phyloP scores from a whole-genome alignment of 2,888 invertebrate species.

The Trilocha varians region DNA sequence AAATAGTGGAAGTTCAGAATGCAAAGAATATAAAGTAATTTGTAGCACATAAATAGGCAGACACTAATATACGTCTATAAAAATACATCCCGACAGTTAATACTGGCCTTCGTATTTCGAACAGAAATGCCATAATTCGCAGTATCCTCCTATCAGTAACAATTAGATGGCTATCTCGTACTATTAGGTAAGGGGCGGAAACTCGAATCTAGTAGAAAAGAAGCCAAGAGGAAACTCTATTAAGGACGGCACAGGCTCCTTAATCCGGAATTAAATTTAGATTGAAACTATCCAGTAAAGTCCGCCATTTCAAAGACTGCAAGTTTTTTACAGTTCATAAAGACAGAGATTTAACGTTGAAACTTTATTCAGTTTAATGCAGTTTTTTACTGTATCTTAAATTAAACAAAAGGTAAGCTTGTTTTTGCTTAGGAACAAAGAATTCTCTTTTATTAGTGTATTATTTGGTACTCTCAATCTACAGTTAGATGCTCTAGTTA shows the following conservation, averaged over 20 bases:
- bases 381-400: not conserved
- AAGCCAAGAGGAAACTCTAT: conserved; percentile 39
- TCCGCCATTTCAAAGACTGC: conserved; percentile 10
- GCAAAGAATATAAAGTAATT: too few species aligned
- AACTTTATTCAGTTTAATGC: not conserved
- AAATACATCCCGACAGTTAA: not conserved
- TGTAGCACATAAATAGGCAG: too few species aligned
- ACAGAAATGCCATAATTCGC: conserved; percentile 4
- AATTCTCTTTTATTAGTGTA: too few species aligned
- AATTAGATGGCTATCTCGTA: conserved; percentile 10
- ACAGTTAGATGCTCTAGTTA: too few species aligned
- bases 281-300: conserved; percentile 42
- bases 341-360: not conserved
- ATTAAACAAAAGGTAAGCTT: not conserved
- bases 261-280: conserved; percentile 45
- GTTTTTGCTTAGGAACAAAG: too few species aligned
- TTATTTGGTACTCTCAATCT: too few species aligned
- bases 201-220: conserved; percentile 36
- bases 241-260: conserved; percentile 29
- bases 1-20: too few species aligned
- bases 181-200: conserved; percentile 6
- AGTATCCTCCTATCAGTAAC: conserved; percentile 10
- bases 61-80: not conserved
- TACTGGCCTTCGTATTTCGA: not conserved
- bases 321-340: not conserved